A percentile compares a stretch with the other conserved stretches of the same genome.
phyloP scores from a whole-genome alignment of 2,797 vertebrate genomes.

The Lagodon rhomboides region DNA sequence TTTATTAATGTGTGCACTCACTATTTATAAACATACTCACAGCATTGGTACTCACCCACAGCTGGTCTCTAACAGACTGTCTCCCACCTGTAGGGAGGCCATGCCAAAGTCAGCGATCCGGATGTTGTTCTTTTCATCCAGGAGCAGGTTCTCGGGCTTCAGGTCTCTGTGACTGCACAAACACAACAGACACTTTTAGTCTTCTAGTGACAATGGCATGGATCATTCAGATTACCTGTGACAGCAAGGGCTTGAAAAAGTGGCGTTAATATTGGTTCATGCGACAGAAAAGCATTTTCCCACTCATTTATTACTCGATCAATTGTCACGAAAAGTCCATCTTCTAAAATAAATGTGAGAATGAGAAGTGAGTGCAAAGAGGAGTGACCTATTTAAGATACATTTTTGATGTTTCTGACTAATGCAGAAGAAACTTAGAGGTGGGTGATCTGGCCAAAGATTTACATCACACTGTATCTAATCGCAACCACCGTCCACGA shows the following conservation, averaged over 20 bases:
- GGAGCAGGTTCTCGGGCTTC: conserved; percentile 94
- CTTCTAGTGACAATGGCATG: background rate
- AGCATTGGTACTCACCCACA: conserved; percentile 89
- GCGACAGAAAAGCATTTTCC: background rate
- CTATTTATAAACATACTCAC: conserved; percentile 14
- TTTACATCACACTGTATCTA: no score
- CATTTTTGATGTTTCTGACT: background rate
- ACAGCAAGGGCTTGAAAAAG: conserved; percentile 2
- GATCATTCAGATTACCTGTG: background rate
- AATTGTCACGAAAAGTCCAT: background rate
- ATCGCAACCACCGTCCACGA: no score
- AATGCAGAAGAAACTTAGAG: background rate
- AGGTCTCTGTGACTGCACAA: conserved; percentile 92
- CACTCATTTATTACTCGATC: conserved; percentile 2
- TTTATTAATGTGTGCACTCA: background rate
- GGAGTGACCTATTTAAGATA: background rate
- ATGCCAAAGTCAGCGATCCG: conserved; percentile 95
- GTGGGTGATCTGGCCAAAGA: no score
- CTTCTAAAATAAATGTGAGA: background rate
- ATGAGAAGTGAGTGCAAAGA: background rate
- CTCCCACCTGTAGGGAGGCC: conserved; percentile 96
- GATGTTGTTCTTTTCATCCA: conserved; percentile 96
- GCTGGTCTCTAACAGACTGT: conserved; percentile 94
- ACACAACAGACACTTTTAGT: conserved; percentile 24
- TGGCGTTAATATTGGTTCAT: background rate